Base-by-base conservation (phyloP, 2,797 vertebrate genomes). In the Cossypha niveicapilla region DNA sequence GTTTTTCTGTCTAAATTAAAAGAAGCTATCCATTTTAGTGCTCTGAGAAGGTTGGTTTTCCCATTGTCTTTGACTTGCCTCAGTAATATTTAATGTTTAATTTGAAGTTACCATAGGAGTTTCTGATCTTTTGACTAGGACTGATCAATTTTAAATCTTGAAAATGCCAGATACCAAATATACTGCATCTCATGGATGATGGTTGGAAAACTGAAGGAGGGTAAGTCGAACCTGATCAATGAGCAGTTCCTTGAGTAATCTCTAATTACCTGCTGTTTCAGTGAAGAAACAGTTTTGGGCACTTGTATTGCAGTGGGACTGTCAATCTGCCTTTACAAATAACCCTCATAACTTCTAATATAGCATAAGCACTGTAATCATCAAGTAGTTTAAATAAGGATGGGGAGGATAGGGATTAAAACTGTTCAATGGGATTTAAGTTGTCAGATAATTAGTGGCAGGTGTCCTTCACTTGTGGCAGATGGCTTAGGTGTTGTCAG, bases 381-480 rank as follows among this genome's bases (percentile, higher is more conserved):
- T 88, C 51, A 62, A 45, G n/a, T 67, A 72, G 35, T 90, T 92
- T 93, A 95, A 87, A 65, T 92, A 53, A 90, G 53, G 41, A 44
- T 72, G 34, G 28, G 56, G 37, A 76, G 30, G 44, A 42, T 44
- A 60, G 60, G 72, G 51, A 89, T 95, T 95, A 67, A 82, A 90
- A 82, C 65, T 75, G 23, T 68, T 93, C 45, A 41, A 48, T 50
- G 47, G 44, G 60, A 72, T 95, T 93, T 86, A 53, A 65, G 13
- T 70, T 88, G 62, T 80, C 86, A 85, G 58, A 51, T 88, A 53
- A 88, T 95, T 72, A n/a, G 27, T 72, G 83, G 35, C 85, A 93
- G 82, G 41, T 92, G 85, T 91, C 91, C 68, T 92, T 94, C 88
- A 54, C 70, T 80, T 61, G 35, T 62, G 66, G 72, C 82, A 95